Evolutionary conservation across 2,797 vertebrate species (phyloP).

Genomic region (Anguilla megastoma): DNA sequence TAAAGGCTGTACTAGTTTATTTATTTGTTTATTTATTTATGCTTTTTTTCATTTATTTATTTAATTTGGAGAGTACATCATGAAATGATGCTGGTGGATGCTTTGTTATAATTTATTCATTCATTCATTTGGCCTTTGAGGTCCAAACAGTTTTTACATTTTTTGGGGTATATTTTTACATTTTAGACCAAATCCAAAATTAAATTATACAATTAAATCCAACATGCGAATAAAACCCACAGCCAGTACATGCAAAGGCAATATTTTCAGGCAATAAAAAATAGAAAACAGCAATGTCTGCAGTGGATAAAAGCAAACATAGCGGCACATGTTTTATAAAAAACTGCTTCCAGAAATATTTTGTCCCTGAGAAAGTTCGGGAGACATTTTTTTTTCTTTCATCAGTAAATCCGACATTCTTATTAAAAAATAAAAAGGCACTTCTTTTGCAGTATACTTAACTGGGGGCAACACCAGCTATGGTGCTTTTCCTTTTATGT

Average conservation of each 20-base stretch:
- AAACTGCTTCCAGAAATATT: constrained; percentile 15
- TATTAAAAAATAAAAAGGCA: constrained; percentile 41
- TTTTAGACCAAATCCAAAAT: not conserved
- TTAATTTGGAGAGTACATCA: not conserved
- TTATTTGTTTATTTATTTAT: too few species aligned
- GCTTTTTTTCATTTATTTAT: not conserved
- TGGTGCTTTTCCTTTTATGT: constrained; percentile 56
- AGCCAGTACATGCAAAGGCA: not conserved
- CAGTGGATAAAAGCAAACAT: not conserved
- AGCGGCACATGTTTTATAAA: not conserved
- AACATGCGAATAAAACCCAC: not conserved
- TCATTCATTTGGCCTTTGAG: not conserved
- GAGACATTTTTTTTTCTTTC: constrained; percentile 25
- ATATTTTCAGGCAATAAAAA: not conserved
- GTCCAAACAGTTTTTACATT: not conserved
- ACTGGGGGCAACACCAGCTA: constrained; percentile 39
- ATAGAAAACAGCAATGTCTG: not conserved
- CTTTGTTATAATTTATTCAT: not conserved
- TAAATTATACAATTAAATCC: not conserved
- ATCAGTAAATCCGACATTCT: constrained; percentile 39
- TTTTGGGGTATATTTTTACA: not conserved
- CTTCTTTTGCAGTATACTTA: constrained; percentile 33
- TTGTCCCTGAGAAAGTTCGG: constrained; percentile 1
- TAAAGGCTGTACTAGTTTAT: not conserved
- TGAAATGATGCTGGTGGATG: not conserved